These are phyloP conservation scores for Aspidiotus destructor DNA, from an alignment of 2,888 invertebrate species.

Conservation along the genomic window DNA sequence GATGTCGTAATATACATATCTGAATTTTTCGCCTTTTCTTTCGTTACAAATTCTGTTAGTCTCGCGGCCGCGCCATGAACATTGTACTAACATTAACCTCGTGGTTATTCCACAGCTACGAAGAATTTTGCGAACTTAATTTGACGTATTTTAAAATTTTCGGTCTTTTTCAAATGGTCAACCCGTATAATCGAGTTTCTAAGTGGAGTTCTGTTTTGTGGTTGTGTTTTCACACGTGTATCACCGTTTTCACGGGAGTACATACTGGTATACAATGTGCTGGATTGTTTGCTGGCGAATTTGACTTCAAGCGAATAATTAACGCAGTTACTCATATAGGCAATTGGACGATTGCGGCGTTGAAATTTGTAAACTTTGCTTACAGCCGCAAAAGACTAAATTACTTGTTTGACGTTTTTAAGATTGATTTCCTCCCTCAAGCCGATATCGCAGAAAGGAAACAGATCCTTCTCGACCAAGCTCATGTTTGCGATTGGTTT, in stretches of 20 bases:
- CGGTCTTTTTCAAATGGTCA: conserved; percentile 33
- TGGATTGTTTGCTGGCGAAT: conserved; percentile 9
- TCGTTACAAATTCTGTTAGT: too few species aligned
- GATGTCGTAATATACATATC: too few species aligned
- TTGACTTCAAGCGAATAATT: conserved; percentile 20
- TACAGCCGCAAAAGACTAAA: conserved; percentile 15
- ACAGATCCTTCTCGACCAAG: conserved; percentile 24
- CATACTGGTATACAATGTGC: conserved; percentile 21
- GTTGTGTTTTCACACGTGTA: conserved; percentile 25
- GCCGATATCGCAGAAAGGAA: conserved; percentile 22
- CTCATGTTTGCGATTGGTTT: conserved; percentile 27
- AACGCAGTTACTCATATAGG: conserved; percentile 28
- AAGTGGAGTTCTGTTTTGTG: conserved; percentile 11
- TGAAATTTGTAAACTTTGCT: conserved; percentile 25
- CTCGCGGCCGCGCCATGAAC: conserved; percentile 7
- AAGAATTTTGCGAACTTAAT: conserved; percentile 31
- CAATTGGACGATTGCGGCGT: conserved; percentile 26
- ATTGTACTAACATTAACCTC: conserved; percentile 8
- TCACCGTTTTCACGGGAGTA: conserved; percentile 25
- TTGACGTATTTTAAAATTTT: conserved; percentile 32
- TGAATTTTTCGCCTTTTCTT: too few species aligned
- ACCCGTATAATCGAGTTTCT: conserved; percentile 27
- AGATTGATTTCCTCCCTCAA: conserved; percentile 16
- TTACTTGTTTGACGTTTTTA: conserved; percentile 23
- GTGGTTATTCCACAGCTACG: conserved; percentile 32